Base-by-base conservation (phyloP, 2,113 vertebrate genomes). In the Menura novaehollandiae region DNA sequence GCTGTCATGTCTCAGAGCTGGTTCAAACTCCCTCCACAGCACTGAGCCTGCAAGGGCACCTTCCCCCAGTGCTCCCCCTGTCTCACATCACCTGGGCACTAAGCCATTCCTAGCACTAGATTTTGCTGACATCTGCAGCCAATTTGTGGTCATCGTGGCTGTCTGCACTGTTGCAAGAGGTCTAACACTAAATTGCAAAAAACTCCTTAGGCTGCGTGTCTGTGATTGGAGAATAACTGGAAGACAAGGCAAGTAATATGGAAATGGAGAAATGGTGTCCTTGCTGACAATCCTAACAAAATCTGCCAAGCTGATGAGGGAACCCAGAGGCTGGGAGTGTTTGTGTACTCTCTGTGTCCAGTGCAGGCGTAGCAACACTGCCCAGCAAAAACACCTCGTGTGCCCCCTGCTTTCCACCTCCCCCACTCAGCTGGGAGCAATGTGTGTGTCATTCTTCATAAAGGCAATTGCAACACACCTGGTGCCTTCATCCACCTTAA, bases 401-500 rank as follows among this genome's bases (percentile, higher is more conserved):
- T 60, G 44, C 47, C 74, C 1, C 2, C 56, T 28, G 62, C 66
- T 49, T 35, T 21, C 52, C 59, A 27, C 19, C 41, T 68, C 13
- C 53, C 46, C 53, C 35, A 10, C 66, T 22, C 55, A 71, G 30
- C 75, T 46, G 56, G 63, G 58, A 46, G 53, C 0, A 0, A 8
- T 3, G 11, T 30, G 17, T 28, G n/a, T 64, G n/a, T 32, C 46
- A 8, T 24, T 46, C 22, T 32, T 20, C 5, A 17, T 23, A 37
- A 24, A 64, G 33, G 64, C 9, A 20, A 41, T 32, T 58, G 13
- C 46, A 60, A 3, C 59, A 43, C 44, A 9, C 27, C 51, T 74
- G 60, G 7, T 69, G 41, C 49, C 47, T 68, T 63, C 6, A 19
- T 13, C 44, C 39, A 2, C 0, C 0, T 18, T 2, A 10, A 6